phyloP scores from a whole-genome alignment of 2,797 vertebrate genomes.

The Oophaga sylvatica region DNA sequence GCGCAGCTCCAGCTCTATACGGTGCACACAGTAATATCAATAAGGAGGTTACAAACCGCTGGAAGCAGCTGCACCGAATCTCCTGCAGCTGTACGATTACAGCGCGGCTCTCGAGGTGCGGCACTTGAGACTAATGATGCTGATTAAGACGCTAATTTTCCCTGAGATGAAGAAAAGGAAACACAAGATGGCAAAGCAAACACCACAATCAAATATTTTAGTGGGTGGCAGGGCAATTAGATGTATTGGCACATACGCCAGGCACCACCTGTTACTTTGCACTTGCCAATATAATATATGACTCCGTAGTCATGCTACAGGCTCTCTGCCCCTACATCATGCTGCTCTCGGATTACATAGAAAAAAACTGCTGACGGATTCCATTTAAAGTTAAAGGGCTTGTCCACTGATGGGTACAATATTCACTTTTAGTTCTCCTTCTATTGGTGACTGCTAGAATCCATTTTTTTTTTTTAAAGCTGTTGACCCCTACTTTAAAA shows the following conservation, averaged over 20 bases:
- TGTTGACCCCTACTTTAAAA: no score
- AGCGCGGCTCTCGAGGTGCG: neutral
- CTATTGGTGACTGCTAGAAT: no score
- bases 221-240: neutral
- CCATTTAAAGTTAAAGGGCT: no score
- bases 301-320: neutral
- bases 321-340: no score
- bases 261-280: neutral
- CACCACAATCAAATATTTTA: conserved; percentile 10
- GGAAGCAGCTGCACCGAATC: conserved; percentile 19
- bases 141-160: conserved; percentile 67
- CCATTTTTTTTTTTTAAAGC: no score
- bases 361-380: no score
- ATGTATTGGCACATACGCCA: neutral
- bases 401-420: neutral
- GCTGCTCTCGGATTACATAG: no score
- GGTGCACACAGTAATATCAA: neutral
- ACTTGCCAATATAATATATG: neutral
- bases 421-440: neutral
- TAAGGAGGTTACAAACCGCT: neutral
- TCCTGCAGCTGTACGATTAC: neutral
- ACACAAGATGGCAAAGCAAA: conserved; percentile 30
- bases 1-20: neutral
- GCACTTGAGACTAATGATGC: conserved; percentile 58
- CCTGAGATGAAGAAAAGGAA: conserved; percentile 16